These are phyloP conservation scores for Sciurus niger DNA, from an alignment of 2,113 vertebrate genomes.

Conservation along the genomic window DNA sequence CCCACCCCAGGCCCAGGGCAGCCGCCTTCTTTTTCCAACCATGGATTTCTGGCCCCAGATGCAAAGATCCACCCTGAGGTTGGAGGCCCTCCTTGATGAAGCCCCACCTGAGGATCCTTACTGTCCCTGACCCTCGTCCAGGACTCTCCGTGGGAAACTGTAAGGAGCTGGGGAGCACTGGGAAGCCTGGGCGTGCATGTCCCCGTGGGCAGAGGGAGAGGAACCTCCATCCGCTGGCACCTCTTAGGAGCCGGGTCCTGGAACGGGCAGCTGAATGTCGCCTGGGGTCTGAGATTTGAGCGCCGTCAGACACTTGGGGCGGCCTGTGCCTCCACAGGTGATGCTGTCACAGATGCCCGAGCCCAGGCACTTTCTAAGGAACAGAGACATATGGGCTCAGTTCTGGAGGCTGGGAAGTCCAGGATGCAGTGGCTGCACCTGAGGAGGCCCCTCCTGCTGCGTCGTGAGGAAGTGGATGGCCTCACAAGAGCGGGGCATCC, in stretches of 20 bases:
- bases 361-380: too few species aligned
- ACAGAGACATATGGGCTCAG: not conserved
- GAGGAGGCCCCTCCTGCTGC: too few species aligned
- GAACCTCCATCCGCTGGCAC: not conserved
- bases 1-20: not conserved
- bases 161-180: not conserved
- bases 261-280: not conserved
- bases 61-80: rapidly evolving
- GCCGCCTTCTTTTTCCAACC: rapidly evolving
- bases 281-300: not conserved
- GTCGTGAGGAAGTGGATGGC: too few species aligned
- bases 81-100: not conserved
- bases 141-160: not conserved
- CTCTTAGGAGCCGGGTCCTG: not conserved
- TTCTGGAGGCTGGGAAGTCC: not conserved
- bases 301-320: not conserved
- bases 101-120: rapidly evolving
- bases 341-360: too few species aligned
- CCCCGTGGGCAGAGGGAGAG: not conserved
- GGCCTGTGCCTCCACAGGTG: not conserved
- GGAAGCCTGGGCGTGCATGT: not conserved
- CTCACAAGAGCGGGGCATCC: not conserved
- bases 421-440: not conserved
- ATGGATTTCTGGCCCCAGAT: not conserved
- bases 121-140: not conserved